Evolutionary conservation across 2,888 invertebrate species (phyloP), one percentile per base, ranked within the genome.

Genomic region (Agriotes lineatus): DNA sequence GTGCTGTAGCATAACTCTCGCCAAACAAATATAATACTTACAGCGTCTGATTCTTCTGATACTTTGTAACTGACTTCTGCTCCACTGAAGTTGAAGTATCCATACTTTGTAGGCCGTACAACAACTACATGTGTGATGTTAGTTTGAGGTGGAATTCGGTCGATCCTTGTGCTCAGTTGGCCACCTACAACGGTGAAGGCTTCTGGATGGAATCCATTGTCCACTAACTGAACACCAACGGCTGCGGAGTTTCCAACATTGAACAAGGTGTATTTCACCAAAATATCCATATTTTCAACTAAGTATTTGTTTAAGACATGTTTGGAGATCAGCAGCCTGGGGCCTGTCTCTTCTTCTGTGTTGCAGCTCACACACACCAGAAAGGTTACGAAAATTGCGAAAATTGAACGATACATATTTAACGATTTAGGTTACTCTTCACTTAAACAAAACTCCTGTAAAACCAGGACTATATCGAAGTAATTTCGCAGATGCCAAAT

Each of bases 81-180:
- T 58, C 97, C 92, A 1, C 97, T 95, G 84, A 99, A 99, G 85
- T 99, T 99, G 87, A 96, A 98, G 83, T 96, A 95, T 25, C 99
- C 99, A 81, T 89, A 95, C 80, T 91, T 92, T 78, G 92, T 92
- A 2, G 99, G 98, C 71, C 94, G 88, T 9, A 99, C 92, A 5
- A 99, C 94, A 16, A 97, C 93, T 2, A 96, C 93, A 83, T 99
- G 98, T 0, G 96, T 93, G 1, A 96, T 94, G 85, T 99, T 99
- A 10, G 93, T 93, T 79, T 94, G 93, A 3, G 99, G 96, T 12
- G 96, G 92, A 80, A 99, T 95, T 77, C 97, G 89, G 78, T 96
- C 95, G 78, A 97, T 92, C 77, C 89, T 89, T 0, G 94, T 92
- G 35, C 90, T 88, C 66, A 95, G 86, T 83, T 95, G 92, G 50